These are phyloP conservation scores for Pterostichus niger DNA, from an alignment of 2,888 invertebrate species.

Conservation along the genomic window DNA sequence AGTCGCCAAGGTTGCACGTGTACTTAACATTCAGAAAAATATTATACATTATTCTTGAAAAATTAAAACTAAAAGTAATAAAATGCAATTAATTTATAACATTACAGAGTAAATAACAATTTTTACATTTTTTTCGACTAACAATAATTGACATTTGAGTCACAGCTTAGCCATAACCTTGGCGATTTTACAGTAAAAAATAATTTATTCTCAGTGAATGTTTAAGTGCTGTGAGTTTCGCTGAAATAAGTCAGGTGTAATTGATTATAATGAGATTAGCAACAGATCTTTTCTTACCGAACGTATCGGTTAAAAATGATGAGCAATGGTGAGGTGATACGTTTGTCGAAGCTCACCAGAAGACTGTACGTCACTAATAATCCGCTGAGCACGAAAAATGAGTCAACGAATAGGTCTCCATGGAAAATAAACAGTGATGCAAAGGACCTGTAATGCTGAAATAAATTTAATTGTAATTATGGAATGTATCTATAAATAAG, in stretches of 20 bases:
- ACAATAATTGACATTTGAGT: constrained; percentile 50
- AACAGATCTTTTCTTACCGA: constrained; percentile 77
- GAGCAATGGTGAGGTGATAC: constrained; percentile 77
- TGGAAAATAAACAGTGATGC: constrained; percentile 79
- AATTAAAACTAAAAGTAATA: constrained; percentile 14
- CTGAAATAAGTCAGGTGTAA: constrained; percentile 20
- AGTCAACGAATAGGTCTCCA: constrained; percentile 83
- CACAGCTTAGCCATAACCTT: constrained; percentile 53
- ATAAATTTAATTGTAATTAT: constrained; percentile 1
- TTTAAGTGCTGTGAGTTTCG: neutral
- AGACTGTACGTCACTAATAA: constrained; percentile 79
- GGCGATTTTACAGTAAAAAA: constrained; percentile 39
- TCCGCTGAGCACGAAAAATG: constrained; percentile 83
- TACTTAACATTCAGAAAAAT: neutral
- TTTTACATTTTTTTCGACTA: constrained; percentile 36
- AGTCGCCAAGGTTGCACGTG: constrained; percentile 17
- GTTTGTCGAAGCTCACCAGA: constrained; percentile 76
- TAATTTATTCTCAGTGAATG: constrained; percentile 57
- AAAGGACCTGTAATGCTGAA: constrained; percentile 75
- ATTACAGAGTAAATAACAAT: constrained; percentile 7
- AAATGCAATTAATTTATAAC: constrained; percentile 37
- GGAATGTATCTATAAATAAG: neutral
- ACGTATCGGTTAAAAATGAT: constrained; percentile 81
- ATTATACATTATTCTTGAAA: constrained; percentile 1
- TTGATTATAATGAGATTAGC: constrained; percentile 18